A percentile compares a stretch with the other conserved stretches of the same genome.
phyloP scores from a whole-genome alignment of 2,797 vertebrate species.

The Rhynchotus rufescens region DNA sequence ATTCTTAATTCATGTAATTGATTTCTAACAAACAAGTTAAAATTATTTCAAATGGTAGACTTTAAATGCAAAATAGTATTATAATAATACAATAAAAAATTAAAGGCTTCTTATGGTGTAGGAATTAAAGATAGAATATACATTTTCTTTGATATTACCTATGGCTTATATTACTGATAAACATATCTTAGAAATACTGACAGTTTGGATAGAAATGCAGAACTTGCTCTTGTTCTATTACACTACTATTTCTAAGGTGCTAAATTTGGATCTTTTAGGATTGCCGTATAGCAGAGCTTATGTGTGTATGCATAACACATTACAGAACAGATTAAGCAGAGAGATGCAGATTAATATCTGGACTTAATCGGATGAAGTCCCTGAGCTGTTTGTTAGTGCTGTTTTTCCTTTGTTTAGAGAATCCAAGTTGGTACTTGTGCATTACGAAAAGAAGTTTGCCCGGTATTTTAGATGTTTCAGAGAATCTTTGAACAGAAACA shows the following conservation, averaged over 20 bases:
- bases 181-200: neutral
- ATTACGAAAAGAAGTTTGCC: neutral
- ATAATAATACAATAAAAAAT: neutral
- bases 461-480: neutral
- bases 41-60: neutral
- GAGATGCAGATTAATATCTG: neutral
- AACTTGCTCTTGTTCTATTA: neutral
- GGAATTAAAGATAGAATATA: neutral
- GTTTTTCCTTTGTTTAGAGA: neutral
- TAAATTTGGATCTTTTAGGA: neutral
- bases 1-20: neutral
- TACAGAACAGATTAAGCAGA: neutral
- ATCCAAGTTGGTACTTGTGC: neutral
- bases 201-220: neutral
- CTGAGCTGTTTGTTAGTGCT: neutral
- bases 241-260: neutral
- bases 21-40: neutral
- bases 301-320: neutral
- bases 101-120: neutral
- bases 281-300: rapidly evolving
- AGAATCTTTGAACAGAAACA: too few relatives aligned
- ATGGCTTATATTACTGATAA: neutral
- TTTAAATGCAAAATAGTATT: neutral
- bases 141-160: neutral
- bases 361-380: neutral